These are phyloP conservation scores for Entomobrya multifasciata DNA, from an alignment of 2,888 invertebrate species.

Conservation along the genomic window DNA sequence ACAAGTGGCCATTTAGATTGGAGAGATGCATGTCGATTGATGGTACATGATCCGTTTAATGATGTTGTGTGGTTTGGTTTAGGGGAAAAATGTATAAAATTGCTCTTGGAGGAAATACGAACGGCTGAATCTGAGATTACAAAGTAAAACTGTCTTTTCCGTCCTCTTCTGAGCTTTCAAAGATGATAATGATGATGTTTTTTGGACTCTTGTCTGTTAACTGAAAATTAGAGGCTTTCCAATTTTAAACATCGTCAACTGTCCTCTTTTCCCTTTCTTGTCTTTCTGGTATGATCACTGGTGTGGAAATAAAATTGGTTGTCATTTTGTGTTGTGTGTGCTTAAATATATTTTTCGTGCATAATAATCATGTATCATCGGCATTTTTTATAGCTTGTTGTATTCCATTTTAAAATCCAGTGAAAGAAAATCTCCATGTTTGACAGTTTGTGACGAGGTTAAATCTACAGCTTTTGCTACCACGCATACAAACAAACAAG, in stretches of 20 bases:
- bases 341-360: constrained; percentile 6
- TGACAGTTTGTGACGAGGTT: constrained; percentile 10
- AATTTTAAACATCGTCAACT: background rate
- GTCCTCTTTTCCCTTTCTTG: background rate
- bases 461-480: too few relatives aligned
- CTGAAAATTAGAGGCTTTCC: constrained; percentile 6
- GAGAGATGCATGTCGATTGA: background rate
- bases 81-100: constrained; percentile 23
- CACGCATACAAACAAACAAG: too few relatives aligned
- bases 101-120: constrained; percentile 19
- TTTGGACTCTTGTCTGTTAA: background rate
- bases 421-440: background rate
- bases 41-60: background rate
- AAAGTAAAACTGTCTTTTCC: constrained; percentile 28
- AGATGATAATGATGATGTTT: background rate
- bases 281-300: constrained; percentile 23
- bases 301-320: constrained; percentile 58
- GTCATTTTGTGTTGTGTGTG: background rate
- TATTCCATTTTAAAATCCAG: too few relatives aligned
- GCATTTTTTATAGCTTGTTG: background rate
- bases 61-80: constrained; percentile 1
- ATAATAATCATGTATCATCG: constrained; percentile 1
- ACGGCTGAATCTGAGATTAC: constrained; percentile 1
- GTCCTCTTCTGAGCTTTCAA: background rate
- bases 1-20: background rate